A percentile compares a stretch with the other conserved stretches of the same genome.
phyloP scores from a whole-genome alignment of 1,140 invertebrate species.

The Hycleus cichorii region DNA sequence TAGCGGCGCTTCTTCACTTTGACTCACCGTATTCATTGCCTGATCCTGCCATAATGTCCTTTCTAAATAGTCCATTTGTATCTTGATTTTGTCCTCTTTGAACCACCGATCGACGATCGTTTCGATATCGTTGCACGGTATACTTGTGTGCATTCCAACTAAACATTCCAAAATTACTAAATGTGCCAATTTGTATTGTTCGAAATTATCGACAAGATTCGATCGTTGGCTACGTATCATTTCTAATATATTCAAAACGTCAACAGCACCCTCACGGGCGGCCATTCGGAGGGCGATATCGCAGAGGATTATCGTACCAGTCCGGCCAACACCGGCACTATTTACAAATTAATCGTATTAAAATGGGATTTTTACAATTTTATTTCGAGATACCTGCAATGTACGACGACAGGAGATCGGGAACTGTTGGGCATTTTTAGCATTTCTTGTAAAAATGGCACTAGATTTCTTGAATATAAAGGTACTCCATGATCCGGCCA shows the following conservation, averaged over 20 bases:
- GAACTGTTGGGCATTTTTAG: conserved; percentile 8
- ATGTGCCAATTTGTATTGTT: conserved; percentile 38
- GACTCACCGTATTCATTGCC: conserved; percentile 12
- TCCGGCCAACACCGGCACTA: conserved; percentile 76
- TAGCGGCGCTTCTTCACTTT: background rate
- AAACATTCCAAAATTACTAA: conserved; percentile 33
- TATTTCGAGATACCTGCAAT: conserved; percentile 5
- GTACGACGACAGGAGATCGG: conserved; percentile 11
- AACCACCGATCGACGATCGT: background rate
- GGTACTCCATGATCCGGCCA: conserved; percentile 60
- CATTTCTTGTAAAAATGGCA: conserved; percentile 43
- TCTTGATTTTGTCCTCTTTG: background rate
- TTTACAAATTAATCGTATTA: background rate
- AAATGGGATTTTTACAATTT: background rate
- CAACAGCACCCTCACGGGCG: conserved; percentile 56
- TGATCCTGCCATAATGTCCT: conserved; percentile 27
- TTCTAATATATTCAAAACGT: conserved; percentile 76
- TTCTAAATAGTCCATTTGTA: conserved; percentile 26
- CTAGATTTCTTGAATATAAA: conserved; percentile 30
- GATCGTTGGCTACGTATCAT: conserved; percentile 71
- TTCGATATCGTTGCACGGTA: conserved; percentile 26
- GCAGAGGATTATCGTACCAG: conserved; percentile 74
- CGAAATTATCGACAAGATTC: conserved; percentile 63
- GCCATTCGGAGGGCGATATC: conserved; percentile 70
- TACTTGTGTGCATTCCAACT: conserved; percentile 21